Percentiles rank a stretch among this genome's conserved stretches.
phyloP scores from a whole-genome alignment of 2,113 vertebrate species.

The Cyphomyrus discorhynchus region DNA sequence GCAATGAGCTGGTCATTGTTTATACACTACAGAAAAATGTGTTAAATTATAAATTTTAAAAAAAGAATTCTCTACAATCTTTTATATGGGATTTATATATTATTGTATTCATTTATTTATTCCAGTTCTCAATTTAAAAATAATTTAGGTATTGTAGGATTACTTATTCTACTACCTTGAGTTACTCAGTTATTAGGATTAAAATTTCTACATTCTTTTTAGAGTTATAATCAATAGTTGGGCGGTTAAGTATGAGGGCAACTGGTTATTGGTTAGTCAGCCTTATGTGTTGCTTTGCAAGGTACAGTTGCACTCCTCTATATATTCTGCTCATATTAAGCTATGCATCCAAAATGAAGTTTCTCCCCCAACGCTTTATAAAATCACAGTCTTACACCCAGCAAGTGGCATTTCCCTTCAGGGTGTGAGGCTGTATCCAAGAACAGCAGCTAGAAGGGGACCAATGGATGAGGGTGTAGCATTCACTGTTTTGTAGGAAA shows the following conservation, averaged over 20 bases:
- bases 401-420: background rate
- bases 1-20: background rate
- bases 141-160: background rate
- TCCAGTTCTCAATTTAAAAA: background rate
- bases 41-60: background rate
- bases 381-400: background rate
- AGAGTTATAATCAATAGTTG: slow-evolving; percentile 3
- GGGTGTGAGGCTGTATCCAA: background rate
- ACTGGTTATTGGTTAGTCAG: background rate
- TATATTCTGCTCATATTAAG: background rate
- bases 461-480: background rate
- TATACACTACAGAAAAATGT: background rate
- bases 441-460: background rate
- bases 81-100: background rate
- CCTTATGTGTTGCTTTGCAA: background rate
- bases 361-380: background rate
- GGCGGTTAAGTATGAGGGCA: background rate
- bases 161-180: background rate
- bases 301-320: background rate
- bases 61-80: background rate
- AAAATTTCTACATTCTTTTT: background rate
- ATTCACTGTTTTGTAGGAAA: background rate
- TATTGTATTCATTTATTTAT: background rate
- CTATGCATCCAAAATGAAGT: background rate
- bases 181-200: background rate